Percentiles rank a stretch among this genome's conserved stretches.
Conservation (phyloP, 2,888 invertebrate species). For the Molorchus minor region DNA sequence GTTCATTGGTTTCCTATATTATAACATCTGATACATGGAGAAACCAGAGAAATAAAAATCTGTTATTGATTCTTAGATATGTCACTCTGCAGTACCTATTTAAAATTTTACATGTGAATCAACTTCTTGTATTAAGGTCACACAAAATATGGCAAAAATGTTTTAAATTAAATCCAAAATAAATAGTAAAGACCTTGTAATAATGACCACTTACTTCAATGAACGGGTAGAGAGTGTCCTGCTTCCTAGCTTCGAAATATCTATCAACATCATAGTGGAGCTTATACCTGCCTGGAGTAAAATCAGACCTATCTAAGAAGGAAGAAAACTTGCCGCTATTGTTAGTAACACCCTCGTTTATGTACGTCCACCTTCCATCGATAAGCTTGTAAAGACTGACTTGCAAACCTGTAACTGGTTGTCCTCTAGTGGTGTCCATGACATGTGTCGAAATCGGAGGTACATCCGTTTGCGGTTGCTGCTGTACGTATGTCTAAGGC, state of each 20-base stretch:
- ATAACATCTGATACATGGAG: no score
- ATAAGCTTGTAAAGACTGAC: constrained; percentile 74
- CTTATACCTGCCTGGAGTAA: constrained; percentile 76
- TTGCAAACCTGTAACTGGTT: constrained; percentile 72
- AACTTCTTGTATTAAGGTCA: no score
- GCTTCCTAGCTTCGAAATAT: constrained; percentile 71
- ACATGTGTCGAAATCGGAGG: constrained; percentile 79
- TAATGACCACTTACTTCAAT: constrained; percentile 72
- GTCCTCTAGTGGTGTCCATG: constrained; percentile 75
- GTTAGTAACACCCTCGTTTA: constrained; percentile 72
- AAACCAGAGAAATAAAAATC: no score
- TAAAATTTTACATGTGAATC: no score
- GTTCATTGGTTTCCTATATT: no score
- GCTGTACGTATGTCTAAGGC: constrained; percentile 5
- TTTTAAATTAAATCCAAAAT: no score
- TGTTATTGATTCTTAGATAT: no score
- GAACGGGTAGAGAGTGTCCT: constrained; percentile 77
- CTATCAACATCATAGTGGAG: constrained; percentile 77
- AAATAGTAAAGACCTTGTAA: no score
- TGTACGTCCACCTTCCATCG: constrained; percentile 72
- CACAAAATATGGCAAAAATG: no score
- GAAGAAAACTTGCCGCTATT: constrained; percentile 73
- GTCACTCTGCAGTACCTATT: no score
- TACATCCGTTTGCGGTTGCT: constrained; percentile 46
- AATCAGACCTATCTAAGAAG: constrained; percentile 69